A percentile compares a stretch with the other conserved stretches of the same genome.
Conservation (phyloP, 2,797 vertebrate species). For the Valencia hispanica region DNA sequence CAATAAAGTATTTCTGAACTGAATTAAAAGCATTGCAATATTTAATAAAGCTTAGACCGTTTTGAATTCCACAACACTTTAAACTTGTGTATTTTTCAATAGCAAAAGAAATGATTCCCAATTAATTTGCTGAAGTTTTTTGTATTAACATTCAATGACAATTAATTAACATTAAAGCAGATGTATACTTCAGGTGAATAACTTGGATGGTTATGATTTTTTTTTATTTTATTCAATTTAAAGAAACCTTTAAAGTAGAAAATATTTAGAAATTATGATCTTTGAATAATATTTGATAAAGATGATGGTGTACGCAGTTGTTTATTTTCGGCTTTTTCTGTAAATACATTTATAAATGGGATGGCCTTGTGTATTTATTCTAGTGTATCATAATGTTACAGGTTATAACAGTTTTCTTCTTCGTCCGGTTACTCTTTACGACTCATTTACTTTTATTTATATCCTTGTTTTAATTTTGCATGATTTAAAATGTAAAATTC, state of each 20-base stretch:
- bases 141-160: background rate
- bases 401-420: background rate
- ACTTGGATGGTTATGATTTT: background rate
- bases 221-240: background rate
- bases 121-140: background rate
- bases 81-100: background rate
- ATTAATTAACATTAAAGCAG: background rate
- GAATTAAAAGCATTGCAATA: background rate
- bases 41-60: background rate
- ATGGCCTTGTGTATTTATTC: background rate
- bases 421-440: background rate
- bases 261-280: background rate
- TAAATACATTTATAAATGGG: background rate
- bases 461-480: background rate
- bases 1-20: too few relatives aligned
- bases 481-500: background rate
- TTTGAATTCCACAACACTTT: background rate
- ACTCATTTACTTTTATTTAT: background rate
- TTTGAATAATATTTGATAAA: background rate
- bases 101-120: too few relatives aligned
- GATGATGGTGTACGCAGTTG: background rate
- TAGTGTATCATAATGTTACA: background rate
- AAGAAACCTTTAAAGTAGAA: background rate
- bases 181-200: background rate
- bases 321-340: background rate